Evolutionary conservation across 1,140 invertebrate species (phyloP), one percentile per base, ranked within the genome.

Genomic region (Phthorimaea operculella): DNA sequence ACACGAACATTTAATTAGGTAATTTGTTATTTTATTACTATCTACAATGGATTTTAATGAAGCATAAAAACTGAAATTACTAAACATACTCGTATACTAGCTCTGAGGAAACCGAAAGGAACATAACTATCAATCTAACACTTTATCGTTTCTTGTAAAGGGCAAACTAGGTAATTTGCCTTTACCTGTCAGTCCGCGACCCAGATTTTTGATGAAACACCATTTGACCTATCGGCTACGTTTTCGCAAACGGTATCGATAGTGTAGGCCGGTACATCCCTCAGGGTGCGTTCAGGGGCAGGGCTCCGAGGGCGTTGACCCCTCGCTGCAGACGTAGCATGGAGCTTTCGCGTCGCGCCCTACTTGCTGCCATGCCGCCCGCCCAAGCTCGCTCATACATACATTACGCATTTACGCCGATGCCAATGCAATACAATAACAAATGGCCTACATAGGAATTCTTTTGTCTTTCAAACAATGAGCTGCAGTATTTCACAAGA

Each of bases 301-400:
- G 75, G 78, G 75, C 77, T 72, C 62, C 58, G 44, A 66, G 76
- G 74, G 68, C 76, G 64, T 68, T 76, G 78, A 79, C 76, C 79
- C 62, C 69, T 64, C 57, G 62, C 57, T 56, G 74, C 75, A 77
- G 74, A 74, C 75, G 72, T 53, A 77, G 74, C 70, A 28, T 28
- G 36, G 36, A 39, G 36, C 77, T 80, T 76, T 75, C 74, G 68
- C 77, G 70, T 74, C 79, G 71, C 78, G 76, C 75, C 76, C 78
- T 80, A 81, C 72, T 77, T 77, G 79, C 70, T 70, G 70, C 76
- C 60, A 18, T 70, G 70, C 76, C 60, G 48, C 48, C 79, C 79
- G 79, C 80, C 80, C 70, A 81, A 64, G 21, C 62, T 58, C 62
- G 63, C 66, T 64, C 64, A 65, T 65, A 63, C 59, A 72, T 62